Percentiles rank a stretch among this genome's conserved stretches.
These are phyloP conservation scores for Heterochromis multidens DNA, from an alignment of 2,113 vertebrate genomes.

Conservation along the genomic window DNA sequence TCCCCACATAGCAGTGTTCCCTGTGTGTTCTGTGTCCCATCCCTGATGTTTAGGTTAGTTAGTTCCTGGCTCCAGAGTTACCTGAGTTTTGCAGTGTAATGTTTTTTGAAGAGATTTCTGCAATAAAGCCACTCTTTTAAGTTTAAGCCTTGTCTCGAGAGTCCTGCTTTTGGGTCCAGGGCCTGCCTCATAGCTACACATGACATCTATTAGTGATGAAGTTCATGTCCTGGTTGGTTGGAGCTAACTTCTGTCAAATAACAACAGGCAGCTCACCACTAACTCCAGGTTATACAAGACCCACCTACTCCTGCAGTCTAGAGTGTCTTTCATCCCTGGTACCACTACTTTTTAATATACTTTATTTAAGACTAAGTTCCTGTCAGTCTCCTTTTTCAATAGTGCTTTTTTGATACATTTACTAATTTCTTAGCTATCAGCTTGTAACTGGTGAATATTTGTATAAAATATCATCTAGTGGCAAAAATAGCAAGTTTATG, in stretches of 20 bases:
- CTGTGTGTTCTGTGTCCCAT: too few relatives aligned
- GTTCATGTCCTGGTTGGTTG: not conserved
- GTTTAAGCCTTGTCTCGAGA: too few relatives aligned
- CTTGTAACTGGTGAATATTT: not conserved
- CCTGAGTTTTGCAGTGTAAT: too few relatives aligned
- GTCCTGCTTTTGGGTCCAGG: too few relatives aligned
- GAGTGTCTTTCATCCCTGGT: not conserved
- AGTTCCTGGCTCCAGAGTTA: too few relatives aligned
- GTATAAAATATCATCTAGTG: not conserved
- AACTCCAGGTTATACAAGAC: not conserved
- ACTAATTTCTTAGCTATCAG: not conserved
- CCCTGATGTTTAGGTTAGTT: too few relatives aligned
- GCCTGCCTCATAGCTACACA: too few relatives aligned
- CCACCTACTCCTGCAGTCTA: not conserved
- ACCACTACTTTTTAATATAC: not conserved
- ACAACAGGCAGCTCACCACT: not conserved
- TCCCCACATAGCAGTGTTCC: too few relatives aligned
- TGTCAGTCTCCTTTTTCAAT: not conserved
- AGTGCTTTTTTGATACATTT: not conserved
- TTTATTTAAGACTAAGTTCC: not conserved
- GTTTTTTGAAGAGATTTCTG: too few relatives aligned
- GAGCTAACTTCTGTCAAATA: not conserved
- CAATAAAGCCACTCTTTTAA: too few relatives aligned
- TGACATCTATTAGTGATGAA: too few relatives aligned
- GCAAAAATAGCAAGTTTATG: not conserved